These are phyloP conservation scores for Lepus europaeus DNA, from an alignment of 2,113 vertebrate genomes.

Conservation along the genomic window DNA sequence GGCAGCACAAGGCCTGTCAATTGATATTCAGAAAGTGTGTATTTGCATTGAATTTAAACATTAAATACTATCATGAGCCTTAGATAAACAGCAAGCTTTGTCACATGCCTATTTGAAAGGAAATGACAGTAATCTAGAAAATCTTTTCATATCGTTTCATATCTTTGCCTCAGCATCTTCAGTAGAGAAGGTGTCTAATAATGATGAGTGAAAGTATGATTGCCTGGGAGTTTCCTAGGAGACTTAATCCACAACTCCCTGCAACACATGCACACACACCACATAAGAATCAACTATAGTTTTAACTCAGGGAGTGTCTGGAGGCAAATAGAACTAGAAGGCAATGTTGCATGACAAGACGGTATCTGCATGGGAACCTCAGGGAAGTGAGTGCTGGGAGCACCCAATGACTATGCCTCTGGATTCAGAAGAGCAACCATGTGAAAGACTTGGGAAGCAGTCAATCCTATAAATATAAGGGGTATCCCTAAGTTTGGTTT, in stretches of 20 bases:
- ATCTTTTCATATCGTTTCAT: not conserved
- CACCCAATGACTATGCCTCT: not conserved
- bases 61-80: not conserved
- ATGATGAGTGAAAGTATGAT: not conserved
- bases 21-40: not conserved
- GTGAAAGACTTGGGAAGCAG: not conserved
- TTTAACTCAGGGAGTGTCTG: not conserved
- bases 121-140: not conserved
- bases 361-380: not conserved
- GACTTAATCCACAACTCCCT: not conserved
- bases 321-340: not conserved
- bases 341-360: not conserved
- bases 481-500: not conserved
- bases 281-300: not conserved
- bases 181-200: constrained; percentile 3
- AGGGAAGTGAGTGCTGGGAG: not conserved
- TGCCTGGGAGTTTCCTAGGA: constrained; percentile 12
- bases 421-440: not conserved
- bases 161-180: not conserved
- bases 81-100: not conserved
- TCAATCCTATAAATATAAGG: not conserved
- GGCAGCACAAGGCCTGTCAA: not conserved
- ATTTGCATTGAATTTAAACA: constrained; percentile 29
- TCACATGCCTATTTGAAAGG: not conserved
- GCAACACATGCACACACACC: no score